Evolutionary conservation across 2,888 invertebrate species (phyloP).

Genomic region (Dolichopus griseipennis): DNA sequence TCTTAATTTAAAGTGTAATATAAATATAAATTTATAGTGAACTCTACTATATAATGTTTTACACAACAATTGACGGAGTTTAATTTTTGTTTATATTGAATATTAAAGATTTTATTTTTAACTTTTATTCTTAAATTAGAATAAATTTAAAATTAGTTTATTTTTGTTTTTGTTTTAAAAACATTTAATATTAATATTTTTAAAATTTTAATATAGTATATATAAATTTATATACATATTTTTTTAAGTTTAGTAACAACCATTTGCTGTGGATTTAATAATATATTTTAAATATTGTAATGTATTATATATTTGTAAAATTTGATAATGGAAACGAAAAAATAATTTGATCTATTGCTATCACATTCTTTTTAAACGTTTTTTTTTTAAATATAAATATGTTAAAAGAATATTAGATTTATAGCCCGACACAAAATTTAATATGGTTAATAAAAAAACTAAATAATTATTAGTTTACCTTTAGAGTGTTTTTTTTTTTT

Average conservation of each 20-base stretch:
- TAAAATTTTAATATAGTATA: no score
- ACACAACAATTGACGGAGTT: not conserved
- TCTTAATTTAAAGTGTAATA: no score
- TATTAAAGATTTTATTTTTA: no score
- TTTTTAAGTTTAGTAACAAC: not conserved
- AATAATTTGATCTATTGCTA: not conserved
- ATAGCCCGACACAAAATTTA: no score
- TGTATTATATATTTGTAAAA: not conserved
- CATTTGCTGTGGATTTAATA: not conserved
- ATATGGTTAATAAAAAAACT: no score
- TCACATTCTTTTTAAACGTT: not conserved
- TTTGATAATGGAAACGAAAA: not conserved
- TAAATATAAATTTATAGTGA: not conserved
- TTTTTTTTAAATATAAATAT: not conserved
- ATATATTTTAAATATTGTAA: not conserved
- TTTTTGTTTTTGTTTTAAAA: not conserved
- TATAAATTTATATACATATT: not conserved
- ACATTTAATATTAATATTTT: not conserved
- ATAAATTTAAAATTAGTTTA: no score
- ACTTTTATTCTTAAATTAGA: no score
- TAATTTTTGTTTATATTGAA: not conserved
- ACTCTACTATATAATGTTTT: not conserved
- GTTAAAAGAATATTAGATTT: no score
- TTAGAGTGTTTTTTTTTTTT: no score
- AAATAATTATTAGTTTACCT: no score